Evolutionary conservation across 2,113 vertebrate genomes (phyloP).

Genomic region (Uria aalge): DNA sequence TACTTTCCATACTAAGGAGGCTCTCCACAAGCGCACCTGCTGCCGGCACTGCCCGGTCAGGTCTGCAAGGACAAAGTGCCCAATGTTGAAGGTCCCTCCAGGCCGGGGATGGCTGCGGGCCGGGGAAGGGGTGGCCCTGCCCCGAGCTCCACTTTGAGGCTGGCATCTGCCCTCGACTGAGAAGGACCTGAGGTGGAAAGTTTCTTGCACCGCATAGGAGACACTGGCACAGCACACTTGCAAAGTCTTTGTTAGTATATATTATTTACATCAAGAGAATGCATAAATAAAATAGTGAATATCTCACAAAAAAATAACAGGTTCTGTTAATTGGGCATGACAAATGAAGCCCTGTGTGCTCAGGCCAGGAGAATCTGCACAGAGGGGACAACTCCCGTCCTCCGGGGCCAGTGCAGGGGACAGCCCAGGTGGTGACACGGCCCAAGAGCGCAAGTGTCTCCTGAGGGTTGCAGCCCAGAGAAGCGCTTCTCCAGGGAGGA

Average conservation of each 20-base stretch:
- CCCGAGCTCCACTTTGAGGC: neutral
- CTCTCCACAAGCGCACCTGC: slow-evolving; percentile 3
- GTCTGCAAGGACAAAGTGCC: neutral
- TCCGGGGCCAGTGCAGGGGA: neutral
- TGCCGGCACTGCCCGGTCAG: neutral
- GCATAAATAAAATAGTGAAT: slow-evolving; percentile 46
- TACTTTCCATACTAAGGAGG: neutral
- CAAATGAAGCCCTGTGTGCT: neutral
- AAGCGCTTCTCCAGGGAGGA: neutral
- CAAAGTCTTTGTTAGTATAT: neutral
- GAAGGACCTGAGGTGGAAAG: neutral
- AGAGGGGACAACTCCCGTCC: neutral
- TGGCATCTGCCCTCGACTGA: neutral
- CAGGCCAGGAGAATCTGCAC: neutral
- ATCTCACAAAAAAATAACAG: slow-evolving; percentile 16
- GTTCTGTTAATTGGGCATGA: neutral
- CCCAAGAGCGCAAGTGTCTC: neutral
- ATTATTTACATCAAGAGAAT: slow-evolving; percentile 41
- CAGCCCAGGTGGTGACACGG: neutral
- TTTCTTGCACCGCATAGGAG: neutral
- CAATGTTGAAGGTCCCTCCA: neutral
- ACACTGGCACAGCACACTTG: neutral
- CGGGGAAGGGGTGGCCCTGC: neutral
- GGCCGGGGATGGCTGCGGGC: neutral
- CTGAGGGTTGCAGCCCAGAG: neutral